These are phyloP conservation scores for Tetraneura akinire DNA, from an alignment of 1,140 invertebrate genomes.

Conservation along the genomic window DNA sequence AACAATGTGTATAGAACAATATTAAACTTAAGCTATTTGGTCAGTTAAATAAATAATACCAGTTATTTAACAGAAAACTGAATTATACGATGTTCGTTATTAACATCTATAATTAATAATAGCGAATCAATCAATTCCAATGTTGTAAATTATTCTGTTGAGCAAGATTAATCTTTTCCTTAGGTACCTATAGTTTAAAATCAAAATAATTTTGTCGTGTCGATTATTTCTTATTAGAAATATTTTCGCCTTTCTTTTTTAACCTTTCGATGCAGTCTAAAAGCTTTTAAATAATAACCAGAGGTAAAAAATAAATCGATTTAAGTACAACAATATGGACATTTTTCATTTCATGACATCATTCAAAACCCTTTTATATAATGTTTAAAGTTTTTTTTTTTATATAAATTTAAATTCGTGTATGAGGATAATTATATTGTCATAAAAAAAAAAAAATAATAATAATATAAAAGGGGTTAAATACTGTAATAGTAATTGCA, in stretches of 20 bases:
- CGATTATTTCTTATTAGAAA: constrained; percentile 38
- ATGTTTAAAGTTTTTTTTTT: not conserved
- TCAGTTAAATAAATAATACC: not conserved
- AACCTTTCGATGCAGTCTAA: constrained; percentile 14
- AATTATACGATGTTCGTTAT: constrained; percentile 6
- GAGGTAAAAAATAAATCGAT: constrained; percentile 32
- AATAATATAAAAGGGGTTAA: constrained; percentile 24
- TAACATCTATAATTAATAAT: constrained; percentile 16
- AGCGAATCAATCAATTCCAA: constrained; percentile 25
- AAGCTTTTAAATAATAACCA: constrained; percentile 41
- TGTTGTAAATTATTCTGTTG: not conserved
- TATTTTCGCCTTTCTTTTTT: constrained; percentile 14
- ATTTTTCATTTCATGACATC: constrained; percentile 30
- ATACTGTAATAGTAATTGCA: not conserved
- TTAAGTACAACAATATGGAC: constrained; percentile 36
- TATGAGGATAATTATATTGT: not conserved
- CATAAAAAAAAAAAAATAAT: constrained; percentile 34
- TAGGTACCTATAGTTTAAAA: not conserved
- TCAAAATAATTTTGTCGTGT: constrained; percentile 35
- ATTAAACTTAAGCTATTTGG: not conserved
- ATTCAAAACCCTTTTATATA: constrained; percentile 39
- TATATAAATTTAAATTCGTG: not conserved
- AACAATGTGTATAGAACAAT: too few relatives aligned
- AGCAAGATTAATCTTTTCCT: constrained; percentile 10
- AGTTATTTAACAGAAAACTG: not conserved